Conservation (phyloP, 2,797 vertebrate species). For the Acanthurus tractus region DNA sequence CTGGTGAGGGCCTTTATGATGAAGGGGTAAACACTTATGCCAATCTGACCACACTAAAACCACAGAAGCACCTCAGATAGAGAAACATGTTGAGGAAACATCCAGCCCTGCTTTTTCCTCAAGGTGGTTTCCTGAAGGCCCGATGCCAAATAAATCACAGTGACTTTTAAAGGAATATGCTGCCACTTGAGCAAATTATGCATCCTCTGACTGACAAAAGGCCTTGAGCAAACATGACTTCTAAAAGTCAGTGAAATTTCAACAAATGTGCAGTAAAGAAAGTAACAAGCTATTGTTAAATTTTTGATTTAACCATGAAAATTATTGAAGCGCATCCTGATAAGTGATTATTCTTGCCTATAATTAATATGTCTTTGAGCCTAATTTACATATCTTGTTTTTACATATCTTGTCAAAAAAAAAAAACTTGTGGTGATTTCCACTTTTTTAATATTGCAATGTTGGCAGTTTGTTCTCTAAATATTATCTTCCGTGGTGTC, state of each 20-base stretch:
- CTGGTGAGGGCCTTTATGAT: neutral
- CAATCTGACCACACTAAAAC: neutral
- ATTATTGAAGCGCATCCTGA: neutral
- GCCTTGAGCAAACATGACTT: neutral
- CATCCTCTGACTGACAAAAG: neutral
- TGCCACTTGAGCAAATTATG: neutral
- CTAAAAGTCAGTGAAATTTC: neutral
- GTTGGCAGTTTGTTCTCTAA: slow-evolving; percentile 49
- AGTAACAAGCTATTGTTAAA: neutral
- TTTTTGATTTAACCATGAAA: neutral
- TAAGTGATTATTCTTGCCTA: neutral
- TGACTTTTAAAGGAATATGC: slow-evolving; percentile 6
- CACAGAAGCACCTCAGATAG: slow-evolving; percentile 38
- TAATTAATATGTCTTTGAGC: neutral
- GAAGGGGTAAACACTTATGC: neutral
- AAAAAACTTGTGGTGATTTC: slow-evolving; percentile 33
- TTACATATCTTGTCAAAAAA: neutral
- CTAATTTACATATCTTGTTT: neutral
- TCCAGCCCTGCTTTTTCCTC: slow-evolving; percentile 57
- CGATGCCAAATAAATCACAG: slow-evolving; percentile 41
- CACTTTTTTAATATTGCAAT: slow-evolving; percentile 34
- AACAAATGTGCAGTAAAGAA: neutral
- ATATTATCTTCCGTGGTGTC: slow-evolving; percentile 23
- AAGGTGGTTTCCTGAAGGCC: slow-evolving; percentile 56
- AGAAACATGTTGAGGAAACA: slow-evolving; percentile 47